Evolutionary conservation across 2,113 vertebrate species (phyloP), one percentile per base, ranked within the genome.

Genomic region (Nycticebus coucang): DNA sequence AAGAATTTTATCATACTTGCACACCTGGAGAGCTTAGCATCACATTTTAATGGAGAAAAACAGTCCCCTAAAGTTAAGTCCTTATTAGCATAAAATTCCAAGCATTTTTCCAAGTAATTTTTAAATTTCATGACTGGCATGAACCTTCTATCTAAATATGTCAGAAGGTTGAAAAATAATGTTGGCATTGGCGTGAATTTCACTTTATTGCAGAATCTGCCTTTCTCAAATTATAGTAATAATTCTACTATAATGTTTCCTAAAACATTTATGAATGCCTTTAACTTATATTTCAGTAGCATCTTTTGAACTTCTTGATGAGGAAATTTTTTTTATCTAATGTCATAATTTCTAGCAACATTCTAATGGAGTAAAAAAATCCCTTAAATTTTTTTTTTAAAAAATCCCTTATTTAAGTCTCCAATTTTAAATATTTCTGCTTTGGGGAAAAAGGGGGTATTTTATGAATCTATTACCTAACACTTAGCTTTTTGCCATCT

Each of bases 401-500:
- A 95, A 94, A 96, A 92, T 45, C 21, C 26, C 95, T 50, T 64
- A 97, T n/a, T n/a, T n/a, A n/a, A 88, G 60, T 84, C 87, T 91
- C 82, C 81, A 74, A 35, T 95, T 45, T 62, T 97, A 57, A 96
- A 82, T 28, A 80, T 97, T 71, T 91, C 92, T 97, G 89, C 87
- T 95, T 81, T 94, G 80, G 62, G 50, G 24, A 30, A 3, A 7
- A 33, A 37, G 45, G 55, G 18, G 57, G 15, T 93, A 57, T 97
- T 98, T 98, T 97, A 97, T 98, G 94, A 96, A 94, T 83, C 37
- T 6, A 79, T 96, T 97, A 97, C 87, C 97, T 81, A 94, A 97
- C 97, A 78, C 64, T 95, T 94, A 97, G 91, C 57, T 95, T 96
- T 77, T 94, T 93, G 87, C 98, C 98, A 98, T 98, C 98, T 98